A percentile compares a stretch with the other conserved stretches of the same genome.
phyloP scores from a whole-genome alignment of 2,797 vertebrate species.

The Orestias chungarensis region DNA sequence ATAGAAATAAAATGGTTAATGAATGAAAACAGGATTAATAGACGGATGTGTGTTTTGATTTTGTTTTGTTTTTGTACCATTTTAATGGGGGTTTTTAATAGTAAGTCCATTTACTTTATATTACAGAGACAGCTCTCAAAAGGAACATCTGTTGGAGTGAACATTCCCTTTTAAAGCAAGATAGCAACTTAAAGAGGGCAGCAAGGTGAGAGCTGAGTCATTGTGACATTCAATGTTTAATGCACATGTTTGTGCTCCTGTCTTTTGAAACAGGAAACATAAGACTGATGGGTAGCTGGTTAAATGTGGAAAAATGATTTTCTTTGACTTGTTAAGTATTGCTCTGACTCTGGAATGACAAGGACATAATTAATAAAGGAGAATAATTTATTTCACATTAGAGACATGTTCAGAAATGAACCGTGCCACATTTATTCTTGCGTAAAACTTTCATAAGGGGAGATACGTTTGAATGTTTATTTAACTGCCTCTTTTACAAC shows the following conservation, averaged over 20 bases:
- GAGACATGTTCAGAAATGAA: neutral
- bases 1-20: neutral
- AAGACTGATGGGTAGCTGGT: neutral
- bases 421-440: neutral
- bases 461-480: neutral
- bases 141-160: neutral
- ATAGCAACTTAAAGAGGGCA: neutral
- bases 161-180: neutral
- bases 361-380: neutral
- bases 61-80: neutral
- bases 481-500: neutral
- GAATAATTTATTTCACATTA: neutral
- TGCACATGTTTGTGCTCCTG: conserved; percentile 10
- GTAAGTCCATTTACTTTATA: neutral
- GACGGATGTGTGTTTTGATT: neutral
- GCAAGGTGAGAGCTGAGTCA: conserved; percentile 7
- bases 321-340: neutral
- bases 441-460: neutral
- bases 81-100: neutral
- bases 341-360: neutral
- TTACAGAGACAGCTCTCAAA: neutral
- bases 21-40: neutral
- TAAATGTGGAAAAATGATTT: neutral
- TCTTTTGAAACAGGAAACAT: neutral
- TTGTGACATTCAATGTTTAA: conserved; percentile 21